phyloP scores from a whole-genome alignment of 1,140 invertebrate genomes.

The Drosophila funebris region DNA sequence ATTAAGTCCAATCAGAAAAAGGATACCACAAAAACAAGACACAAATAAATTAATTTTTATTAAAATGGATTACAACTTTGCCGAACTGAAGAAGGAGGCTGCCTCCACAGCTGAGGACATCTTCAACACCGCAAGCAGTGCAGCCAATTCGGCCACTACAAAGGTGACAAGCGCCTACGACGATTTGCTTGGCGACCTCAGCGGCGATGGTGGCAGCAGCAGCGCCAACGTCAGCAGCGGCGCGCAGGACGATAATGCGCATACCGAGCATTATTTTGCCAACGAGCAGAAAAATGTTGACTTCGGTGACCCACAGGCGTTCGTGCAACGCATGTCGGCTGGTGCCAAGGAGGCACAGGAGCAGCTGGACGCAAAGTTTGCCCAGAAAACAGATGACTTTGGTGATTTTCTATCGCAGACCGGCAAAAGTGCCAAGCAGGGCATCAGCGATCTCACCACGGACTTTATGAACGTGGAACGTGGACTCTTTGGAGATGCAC shows the following conservation, averaged over 20 bases:
- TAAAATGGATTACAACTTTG: conserved; percentile 76
- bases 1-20: conserved; percentile 38
- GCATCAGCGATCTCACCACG: conserved; percentile 53
- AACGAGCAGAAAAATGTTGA: conserved; percentile 76
- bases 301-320: conserved; percentile 70
- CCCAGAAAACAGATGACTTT: conserved; percentile 62
- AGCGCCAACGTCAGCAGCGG: conserved; percentile 55
- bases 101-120: conserved; percentile 70
- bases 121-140: conserved; percentile 42
- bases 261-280: conserved; percentile 76
- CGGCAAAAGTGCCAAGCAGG: conserved; percentile 52
- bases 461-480: conserved; percentile 81
- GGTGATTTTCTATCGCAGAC: conserved; percentile 62
- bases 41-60: neutral
- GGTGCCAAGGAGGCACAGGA: conserved; percentile 74
- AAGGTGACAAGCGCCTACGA: conserved; percentile 37
- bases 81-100: conserved; percentile 76
- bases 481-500: conserved; percentile 40
- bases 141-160: conserved; percentile 41
- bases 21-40: conserved; percentile 15
- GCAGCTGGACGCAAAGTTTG: conserved; percentile 72
- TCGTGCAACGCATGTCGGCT: conserved; percentile 75
- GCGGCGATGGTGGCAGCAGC: conserved; percentile 14
- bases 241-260: conserved; percentile 76
- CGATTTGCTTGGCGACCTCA: conserved; percentile 48